Conservation (phyloP, 2,113 vertebrate genomes). For the Pungitius pungitius region DNA sequence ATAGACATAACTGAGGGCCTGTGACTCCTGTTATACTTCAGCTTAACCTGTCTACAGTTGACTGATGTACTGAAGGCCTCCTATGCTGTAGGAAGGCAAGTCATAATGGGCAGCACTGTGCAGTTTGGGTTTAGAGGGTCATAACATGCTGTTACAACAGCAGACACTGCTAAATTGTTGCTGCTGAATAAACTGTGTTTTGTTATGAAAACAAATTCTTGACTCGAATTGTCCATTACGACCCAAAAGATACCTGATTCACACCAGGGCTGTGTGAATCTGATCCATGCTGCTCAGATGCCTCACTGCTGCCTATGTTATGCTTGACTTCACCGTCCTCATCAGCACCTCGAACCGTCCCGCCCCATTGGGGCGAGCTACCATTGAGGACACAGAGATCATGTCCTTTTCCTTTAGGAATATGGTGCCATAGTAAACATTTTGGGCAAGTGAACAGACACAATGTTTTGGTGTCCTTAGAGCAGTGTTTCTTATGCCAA, state of each 20-base stretch:
- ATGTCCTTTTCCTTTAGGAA: not conserved
- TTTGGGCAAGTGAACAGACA: not conserved
- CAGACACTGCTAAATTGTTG: not conserved
- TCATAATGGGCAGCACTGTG: not conserved
- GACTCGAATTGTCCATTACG: not conserved
- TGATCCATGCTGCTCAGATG: conserved; percentile 23
- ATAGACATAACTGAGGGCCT: conserved; percentile 28
- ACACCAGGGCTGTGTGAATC: conserved; percentile 10
- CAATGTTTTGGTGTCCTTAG: not conserved
- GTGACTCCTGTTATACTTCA: conserved; percentile 54
- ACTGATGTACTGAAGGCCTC: not conserved
- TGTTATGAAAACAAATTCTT: not conserved
- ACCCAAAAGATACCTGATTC: not conserved
- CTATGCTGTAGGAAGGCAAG: conserved; percentile 3
- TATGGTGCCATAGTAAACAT: not conserved
- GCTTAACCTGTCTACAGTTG: conserved; percentile 36
- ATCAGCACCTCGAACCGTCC: not conserved
- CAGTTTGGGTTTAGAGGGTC: not conserved
- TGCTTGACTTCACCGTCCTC: conserved; percentile 20
- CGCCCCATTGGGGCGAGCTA: not conserved
- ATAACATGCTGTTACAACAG: conserved; percentile 18
- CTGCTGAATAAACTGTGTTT: not conserved
- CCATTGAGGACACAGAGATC: not conserved
- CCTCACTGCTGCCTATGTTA: conserved; percentile 24
- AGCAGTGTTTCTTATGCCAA: not conserved